Percentiles rank a stretch among this genome's conserved stretches.
phyloP scores from a whole-genome alignment of 2,113 vertebrate genomes.

The Clupea harengus region DNA sequence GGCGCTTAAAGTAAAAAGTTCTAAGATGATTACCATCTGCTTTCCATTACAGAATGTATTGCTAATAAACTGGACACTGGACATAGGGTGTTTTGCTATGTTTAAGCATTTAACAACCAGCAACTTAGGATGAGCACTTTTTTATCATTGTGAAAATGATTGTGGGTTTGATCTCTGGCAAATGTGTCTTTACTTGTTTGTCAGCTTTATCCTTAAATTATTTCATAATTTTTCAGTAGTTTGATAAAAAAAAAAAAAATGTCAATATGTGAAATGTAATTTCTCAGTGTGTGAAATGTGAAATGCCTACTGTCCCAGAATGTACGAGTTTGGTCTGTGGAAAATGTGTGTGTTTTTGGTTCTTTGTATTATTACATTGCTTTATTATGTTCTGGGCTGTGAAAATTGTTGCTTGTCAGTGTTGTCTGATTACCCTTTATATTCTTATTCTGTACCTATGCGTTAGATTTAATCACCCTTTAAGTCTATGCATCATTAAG shows the following conservation, averaged over 20 bases:
- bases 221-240: not conserved
- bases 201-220: not conserved
- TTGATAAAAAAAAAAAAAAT: too few species aligned
- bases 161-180: not conserved
- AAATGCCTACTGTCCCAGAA: not conserved
- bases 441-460: not conserved
- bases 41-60: not conserved
- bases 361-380: not conserved
- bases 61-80: not conserved
- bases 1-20: not conserved
- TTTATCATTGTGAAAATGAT: not conserved
- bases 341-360: not conserved
- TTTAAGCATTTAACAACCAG: not conserved
- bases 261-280: not conserved
- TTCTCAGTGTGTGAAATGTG: not conserved
- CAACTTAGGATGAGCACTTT: not conserved
- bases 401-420: not conserved
- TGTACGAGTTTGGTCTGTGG: not conserved
- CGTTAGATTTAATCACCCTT: not conserved
- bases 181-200: not conserved
- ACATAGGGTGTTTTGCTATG: not conserved
- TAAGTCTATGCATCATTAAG: slow-evolving; percentile 9
- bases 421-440: not conserved
- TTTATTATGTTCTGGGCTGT: not conserved
- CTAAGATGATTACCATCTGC: not conserved